phyloP scores from a whole-genome alignment of 2,113 vertebrate species.

The Sardina pilchardus region DNA sequence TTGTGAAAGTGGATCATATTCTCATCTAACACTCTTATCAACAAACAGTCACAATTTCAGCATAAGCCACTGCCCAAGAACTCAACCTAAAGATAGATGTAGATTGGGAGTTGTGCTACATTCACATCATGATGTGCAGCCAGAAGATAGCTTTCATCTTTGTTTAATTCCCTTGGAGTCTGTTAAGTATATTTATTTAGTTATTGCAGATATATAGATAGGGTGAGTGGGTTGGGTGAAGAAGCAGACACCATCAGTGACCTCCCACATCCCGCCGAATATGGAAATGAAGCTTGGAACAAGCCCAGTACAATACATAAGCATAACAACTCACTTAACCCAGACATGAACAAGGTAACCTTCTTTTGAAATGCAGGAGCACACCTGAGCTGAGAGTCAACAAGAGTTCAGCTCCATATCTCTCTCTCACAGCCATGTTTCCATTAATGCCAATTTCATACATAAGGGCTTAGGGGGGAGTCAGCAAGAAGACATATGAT shows the following conservation, averaged over 20 bases:
- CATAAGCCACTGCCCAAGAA: slow-evolving; percentile 24
- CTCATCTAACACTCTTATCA: neutral
- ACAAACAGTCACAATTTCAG: neutral
- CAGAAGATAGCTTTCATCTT: slow-evolving; percentile 45
- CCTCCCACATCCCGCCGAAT: neutral
- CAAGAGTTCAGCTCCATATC: slow-evolving; percentile 57
- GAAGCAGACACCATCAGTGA: neutral
- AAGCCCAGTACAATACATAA: neutral
- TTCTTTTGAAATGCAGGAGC: slow-evolving; percentile 40
- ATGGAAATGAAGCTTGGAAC: neutral
- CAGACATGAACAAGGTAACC: slow-evolving; percentile 31
- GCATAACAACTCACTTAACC: neutral
- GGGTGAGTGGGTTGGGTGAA: neutral
- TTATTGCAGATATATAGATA: neutral
- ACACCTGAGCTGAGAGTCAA: slow-evolving; percentile 54
- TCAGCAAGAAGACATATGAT: slow-evolving; percentile 52
- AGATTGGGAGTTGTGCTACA: slow-evolving; percentile 56
- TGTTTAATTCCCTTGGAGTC: neutral
- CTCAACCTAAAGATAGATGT: slow-evolving; percentile 63
- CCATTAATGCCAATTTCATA: slow-evolving; percentile 76
- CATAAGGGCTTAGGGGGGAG: slow-evolving; percentile 53
- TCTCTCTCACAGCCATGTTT: slow-evolving; percentile 55
- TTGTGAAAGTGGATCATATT: no score
- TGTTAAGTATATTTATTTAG: neutral
- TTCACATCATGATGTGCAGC: slow-evolving; percentile 55